Evolutionary conservation across 2,113 vertebrate genomes (phyloP), one percentile per base, ranked within the genome.

Genomic region (Panurus biarmicus): DNA sequence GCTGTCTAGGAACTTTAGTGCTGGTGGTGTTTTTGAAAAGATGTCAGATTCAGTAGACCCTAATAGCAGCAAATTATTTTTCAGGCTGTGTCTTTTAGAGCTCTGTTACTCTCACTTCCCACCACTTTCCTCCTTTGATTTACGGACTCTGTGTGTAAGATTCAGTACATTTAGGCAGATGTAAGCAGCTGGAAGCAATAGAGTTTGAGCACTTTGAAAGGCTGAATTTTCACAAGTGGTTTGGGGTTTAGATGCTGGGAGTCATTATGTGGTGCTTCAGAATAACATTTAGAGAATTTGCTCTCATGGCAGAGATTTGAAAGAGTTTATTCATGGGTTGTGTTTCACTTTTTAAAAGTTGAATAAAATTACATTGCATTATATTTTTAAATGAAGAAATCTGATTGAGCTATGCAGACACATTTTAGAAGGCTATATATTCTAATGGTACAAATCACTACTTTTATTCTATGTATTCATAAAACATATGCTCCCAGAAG

Each of bases 111-210:
- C 87, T 94, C 29, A 0, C 94, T 95, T 93, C 77, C 80, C 45
- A 36, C 45, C 64, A 42, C 73, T 93, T 95, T 92, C 79, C 65
- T 87, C 18, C 96, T 94, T 90, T 97, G 93, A 96, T 96, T 98
- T 96, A 95, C 22, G 2, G 58, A 85, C 89, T 93, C 93, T 86
- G 57, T 91, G 64, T 96, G 81, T 58, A 50, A 86, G 53, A 85
- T 71, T 95, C 76, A 51, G 91, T 90, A 79, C 80, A 45, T 77
- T 96, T 94, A 95, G 92, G 90, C 92, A 97, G 91, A 96, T 81
- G 89, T 40, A 96, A 93, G 91, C 97, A 98, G 97, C 95, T 98
- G 96, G 95, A 97, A 98, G 95, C 90, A 96, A 97, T 96, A 97
- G 94, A 94, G 85, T 75, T 80, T 88, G 75, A 91, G 91, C 91